Evolutionary conservation across 1,140 invertebrate species (phyloP).

Genomic region (Drosophila kurseongensis): DNA sequence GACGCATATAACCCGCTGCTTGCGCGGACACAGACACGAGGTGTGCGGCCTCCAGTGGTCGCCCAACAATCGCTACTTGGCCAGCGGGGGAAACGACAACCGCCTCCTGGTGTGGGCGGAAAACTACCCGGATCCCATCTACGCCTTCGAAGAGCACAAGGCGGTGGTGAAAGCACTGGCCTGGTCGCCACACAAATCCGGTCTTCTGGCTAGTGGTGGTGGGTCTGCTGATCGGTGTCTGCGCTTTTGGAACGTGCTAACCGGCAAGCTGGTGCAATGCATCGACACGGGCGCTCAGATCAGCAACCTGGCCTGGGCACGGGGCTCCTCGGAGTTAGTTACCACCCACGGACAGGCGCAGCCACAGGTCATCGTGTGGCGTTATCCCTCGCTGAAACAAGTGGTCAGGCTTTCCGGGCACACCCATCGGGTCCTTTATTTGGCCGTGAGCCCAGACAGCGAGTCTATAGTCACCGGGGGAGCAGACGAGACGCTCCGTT

Average conservation of each 20-base stretch:
- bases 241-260: slow-evolving; percentile 99
- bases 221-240: slow-evolving; percentile 99
- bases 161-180: slow-evolving; percentile 99
- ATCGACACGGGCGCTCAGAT: slow-evolving; percentile 98
- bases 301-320: slow-evolving; percentile 99
- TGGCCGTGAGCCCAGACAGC: slow-evolving; percentile 99
- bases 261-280: slow-evolving; percentile 98
- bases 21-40: slow-evolving; percentile 97
- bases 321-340: slow-evolving; percentile 97
- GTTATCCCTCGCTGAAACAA: slow-evolving; percentile 96
- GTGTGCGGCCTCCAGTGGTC: slow-evolving; percentile 99
- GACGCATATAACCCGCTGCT: slow-evolving; percentile 89
- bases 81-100: slow-evolving; percentile 99
- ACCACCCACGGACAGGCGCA: slow-evolving; percentile 99
- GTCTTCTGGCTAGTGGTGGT: slow-evolving; percentile 97
- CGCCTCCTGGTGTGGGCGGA: slow-evolving; percentile 98
- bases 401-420: slow-evolving; percentile 99
- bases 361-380: slow-evolving; percentile 99
- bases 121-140: slow-evolving; percentile 93
- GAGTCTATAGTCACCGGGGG: slow-evolving; percentile 99
- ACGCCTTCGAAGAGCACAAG: slow-evolving; percentile 98
- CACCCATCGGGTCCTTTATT: slow-evolving; percentile 97
- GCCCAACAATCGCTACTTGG: slow-evolving; percentile 98
- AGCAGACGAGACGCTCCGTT: slow-evolving; percentile 98
- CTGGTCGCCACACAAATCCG: slow-evolving; percentile 99